Evolutionary conservation across 2,113 vertebrate genomes (phyloP), one percentile per base, ranked within the genome.

Genomic region (Platichthys stellatus): DNA sequence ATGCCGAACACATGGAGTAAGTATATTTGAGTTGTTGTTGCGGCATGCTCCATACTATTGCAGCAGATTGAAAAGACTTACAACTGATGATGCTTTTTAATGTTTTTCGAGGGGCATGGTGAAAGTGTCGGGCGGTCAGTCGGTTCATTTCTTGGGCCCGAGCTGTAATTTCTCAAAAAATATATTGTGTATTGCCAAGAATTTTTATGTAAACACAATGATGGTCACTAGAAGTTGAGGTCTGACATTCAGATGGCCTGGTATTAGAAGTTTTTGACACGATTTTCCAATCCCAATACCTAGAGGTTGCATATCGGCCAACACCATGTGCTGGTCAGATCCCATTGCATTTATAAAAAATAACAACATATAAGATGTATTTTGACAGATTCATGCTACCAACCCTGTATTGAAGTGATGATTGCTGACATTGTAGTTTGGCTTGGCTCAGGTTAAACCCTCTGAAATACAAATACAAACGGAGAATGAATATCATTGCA

Each of bases 1-100:
- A 78, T 89, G 87, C 78, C 85, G 84, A 91, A 87, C 88, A 85
- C 84, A 80, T 74, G 63, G 72, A 83, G 72, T 72, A 61, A 88
- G 82, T 80, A 67, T 83, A 86, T 91, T 86, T 86, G 83, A 82
- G 80, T 73, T 88, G 85, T 84, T 86, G 69, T 40, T 80, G 83
- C 76, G 64, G 61, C 63, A 38, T 64, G 66, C 77, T 76, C 28
- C 35, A 70, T 67, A 69, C 60, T 73, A 73, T 69, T 85, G 66
- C 68, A 64, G 58, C 47, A 23, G 67, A 84, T 31, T 70, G 47
- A 23, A 31, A 69, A 69, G 40, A 65, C 24, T 59, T 70, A 54
- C 51, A 76, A 69, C 21, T 24, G 62, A 5, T 28, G 31, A 60
- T 64, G 24, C 58, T 64, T 66, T 31, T 24, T 53, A 72, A 43